Evolutionary conservation across 2,888 invertebrate genomes (phyloP).

Genomic region (Noctua fimbriata): DNA sequence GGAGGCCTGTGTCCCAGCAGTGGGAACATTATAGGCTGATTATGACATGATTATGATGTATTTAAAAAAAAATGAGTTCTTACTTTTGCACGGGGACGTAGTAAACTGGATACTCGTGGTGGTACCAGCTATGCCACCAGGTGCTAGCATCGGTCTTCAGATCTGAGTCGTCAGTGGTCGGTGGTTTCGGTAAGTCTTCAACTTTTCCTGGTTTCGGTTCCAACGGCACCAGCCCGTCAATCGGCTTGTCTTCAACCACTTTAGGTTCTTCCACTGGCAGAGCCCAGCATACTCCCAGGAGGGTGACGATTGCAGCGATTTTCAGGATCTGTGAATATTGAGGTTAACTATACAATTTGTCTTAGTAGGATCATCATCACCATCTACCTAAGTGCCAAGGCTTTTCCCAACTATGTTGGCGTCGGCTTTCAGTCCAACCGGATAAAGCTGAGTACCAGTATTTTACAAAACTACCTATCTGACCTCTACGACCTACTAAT

Average conservation of each 20-base stretch:
- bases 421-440: not conserved
- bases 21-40: no score
- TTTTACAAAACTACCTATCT: not conserved
- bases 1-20: no score
- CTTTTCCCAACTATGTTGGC: not conserved
- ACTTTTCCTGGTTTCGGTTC: constrained; percentile 1
- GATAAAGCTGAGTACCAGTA: not conserved
- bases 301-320: constrained; percentile 30
- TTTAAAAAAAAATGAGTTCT: not conserved
- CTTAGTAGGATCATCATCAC: not conserved
- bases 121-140: constrained; percentile 52
- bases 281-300: constrained; percentile 51
- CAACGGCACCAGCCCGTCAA: not conserved
- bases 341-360: not conserved
- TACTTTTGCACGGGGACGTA: constrained; percentile 28
- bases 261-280: constrained; percentile 41
- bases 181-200: constrained; percentile 9
- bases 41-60: no score
- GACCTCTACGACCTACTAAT: not conserved
- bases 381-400: not conserved
- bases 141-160: constrained; percentile 53
- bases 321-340: constrained; percentile 49
- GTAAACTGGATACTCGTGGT: constrained; percentile 33
- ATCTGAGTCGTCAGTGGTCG: constrained; percentile 34
- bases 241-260: not conserved